Conservation (phyloP, 2,113 vertebrate genomes). For the Eidolon helvum region DNA sequence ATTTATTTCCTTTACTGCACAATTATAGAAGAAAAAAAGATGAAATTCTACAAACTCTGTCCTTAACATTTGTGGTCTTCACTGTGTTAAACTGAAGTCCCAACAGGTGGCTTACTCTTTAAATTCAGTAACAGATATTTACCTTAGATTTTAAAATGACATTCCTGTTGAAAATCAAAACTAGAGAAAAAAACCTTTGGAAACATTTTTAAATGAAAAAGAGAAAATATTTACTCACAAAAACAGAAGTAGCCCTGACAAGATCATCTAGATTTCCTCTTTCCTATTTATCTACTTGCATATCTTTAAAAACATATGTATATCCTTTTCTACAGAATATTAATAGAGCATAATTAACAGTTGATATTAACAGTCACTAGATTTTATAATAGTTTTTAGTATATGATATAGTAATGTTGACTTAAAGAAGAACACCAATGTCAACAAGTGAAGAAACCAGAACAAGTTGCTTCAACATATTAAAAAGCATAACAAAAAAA, state of each 20-base stretch:
- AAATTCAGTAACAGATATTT: not conserved
- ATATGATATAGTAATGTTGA: not conserved
- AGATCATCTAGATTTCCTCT: not conserved
- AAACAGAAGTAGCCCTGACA: not conserved
- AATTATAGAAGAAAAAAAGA: not conserved
- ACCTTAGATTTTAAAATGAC: not conserved
- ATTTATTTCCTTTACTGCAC: not conserved
- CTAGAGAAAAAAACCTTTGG: not conserved
- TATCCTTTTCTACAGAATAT: not conserved
- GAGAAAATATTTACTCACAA: not conserved
- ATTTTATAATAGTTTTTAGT: not conserved
- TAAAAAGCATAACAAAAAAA: not conserved
- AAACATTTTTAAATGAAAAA: not conserved
- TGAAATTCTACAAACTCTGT: not conserved
- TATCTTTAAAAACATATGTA: not conserved
- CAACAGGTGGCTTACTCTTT: not conserved
- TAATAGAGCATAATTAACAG: not conserved
- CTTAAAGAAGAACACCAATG: not conserved
- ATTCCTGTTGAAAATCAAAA: not conserved
- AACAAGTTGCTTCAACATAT: not conserved
- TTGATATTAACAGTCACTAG: not conserved
- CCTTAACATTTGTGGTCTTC: not conserved
- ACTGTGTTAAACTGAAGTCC: not conserved
- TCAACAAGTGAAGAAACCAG: not conserved
- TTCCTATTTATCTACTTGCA: not conserved